phyloP scores from a whole-genome alignment of 2,888 invertebrate species.

The Acanthoscelides obtectus region DNA sequence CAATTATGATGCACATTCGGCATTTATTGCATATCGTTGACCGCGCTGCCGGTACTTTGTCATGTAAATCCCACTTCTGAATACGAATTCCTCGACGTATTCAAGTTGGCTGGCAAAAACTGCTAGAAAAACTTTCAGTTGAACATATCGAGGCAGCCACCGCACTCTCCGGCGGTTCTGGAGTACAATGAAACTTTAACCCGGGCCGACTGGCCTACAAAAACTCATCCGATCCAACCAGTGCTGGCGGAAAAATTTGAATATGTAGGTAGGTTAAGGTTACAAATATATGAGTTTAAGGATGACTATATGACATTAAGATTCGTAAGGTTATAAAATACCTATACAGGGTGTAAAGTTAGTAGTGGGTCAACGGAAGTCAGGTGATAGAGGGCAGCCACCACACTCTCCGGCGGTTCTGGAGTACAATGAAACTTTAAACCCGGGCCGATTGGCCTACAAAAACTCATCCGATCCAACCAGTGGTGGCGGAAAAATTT shows the following conservation, averaged over 20 bases:
- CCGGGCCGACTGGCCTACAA: too few relatives aligned
- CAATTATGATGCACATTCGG: neutral
- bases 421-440: neutral
- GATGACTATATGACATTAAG: too few relatives aligned
- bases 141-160: neutral
- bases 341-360: too few relatives aligned
- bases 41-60: neutral
- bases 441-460: neutral
- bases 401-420: neutral
- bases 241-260: too few relatives aligned
- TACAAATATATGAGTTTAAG: too few relatives aligned
- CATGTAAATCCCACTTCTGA: neutral
- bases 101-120: neutral
- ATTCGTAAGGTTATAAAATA: too few relatives aligned
- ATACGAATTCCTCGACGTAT: neutral
- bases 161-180: neutral
- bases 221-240: too few relatives aligned
- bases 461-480: too few relatives aligned
- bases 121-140: neutral
- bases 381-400: too few relatives aligned
- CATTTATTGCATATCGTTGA: neutral
- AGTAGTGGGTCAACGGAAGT: too few relatives aligned
- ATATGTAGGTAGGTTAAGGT: too few relatives aligned
- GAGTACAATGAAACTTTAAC: neutral
- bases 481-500: too few relatives aligned